Evolutionary conservation across 2,113 vertebrate species (phyloP).

Genomic region (Pteronura brasiliensis): DNA sequence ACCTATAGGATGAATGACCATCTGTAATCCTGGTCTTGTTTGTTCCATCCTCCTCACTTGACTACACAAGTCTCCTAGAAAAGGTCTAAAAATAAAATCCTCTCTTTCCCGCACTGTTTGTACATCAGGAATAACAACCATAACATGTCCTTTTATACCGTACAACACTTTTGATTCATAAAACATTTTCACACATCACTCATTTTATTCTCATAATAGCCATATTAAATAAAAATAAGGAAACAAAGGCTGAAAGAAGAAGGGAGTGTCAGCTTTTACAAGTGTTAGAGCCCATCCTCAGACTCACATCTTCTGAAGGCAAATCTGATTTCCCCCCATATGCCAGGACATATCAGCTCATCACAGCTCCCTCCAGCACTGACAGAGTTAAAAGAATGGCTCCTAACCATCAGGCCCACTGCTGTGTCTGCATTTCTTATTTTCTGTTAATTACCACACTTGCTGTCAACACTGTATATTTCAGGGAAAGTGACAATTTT

Average conservation of each 20-base stretch:
- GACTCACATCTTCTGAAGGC: background rate
- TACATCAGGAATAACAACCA: background rate
- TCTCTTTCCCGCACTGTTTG: background rate
- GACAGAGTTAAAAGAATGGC: background rate
- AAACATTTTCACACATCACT: background rate
- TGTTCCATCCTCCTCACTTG: background rate
- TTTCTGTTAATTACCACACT: slow-evolving; percentile 56
- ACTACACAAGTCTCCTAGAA: background rate
- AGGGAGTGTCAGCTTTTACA: background rate
- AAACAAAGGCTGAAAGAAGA: background rate
- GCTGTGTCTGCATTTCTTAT: background rate
- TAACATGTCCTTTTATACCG: background rate
- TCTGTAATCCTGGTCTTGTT: background rate
- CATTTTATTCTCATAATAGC: background rate
- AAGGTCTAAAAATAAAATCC: background rate
- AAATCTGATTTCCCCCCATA: background rate
- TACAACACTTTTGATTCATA: background rate
- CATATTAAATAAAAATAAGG: background rate
- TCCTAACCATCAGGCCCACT: background rate
- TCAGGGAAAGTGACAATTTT: slow-evolving; percentile 48
- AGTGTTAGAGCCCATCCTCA: background rate
- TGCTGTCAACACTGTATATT: slow-evolving; percentile 49
- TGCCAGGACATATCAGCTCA: background rate
- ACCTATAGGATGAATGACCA: background rate
- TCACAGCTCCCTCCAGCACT: background rate